A percentile compares a stretch with the other conserved stretches of the same genome.
Conservation (phyloP, 2,888 invertebrate species). For the Itoplectis maculator region DNA sequence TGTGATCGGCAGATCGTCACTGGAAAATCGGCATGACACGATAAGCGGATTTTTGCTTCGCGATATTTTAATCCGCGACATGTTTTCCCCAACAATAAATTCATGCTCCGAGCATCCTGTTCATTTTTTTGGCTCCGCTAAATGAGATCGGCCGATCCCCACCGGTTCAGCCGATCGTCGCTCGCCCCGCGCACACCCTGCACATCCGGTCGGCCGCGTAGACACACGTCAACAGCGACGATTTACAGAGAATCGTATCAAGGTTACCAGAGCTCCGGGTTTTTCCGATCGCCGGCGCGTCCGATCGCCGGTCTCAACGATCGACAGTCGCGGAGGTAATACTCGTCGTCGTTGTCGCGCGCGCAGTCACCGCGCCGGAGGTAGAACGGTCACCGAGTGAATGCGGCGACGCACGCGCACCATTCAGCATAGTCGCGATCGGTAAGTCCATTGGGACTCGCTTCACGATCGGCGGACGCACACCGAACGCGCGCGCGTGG, state of each 20-base stretch:
- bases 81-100: too few relatives aligned
- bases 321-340: not conserved
- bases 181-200: too few relatives aligned
- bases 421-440: constrained; percentile 49
- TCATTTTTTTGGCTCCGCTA: too few relatives aligned
- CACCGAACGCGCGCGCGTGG: constrained; percentile 42
- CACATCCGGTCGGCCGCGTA: constrained; percentile 25
- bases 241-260: constrained; percentile 69
- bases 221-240: constrained; percentile 37
- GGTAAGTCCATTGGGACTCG: constrained; percentile 42
- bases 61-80: too few relatives aligned
- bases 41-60: too few relatives aligned
- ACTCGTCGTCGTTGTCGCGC: too few relatives aligned
- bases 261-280: constrained; percentile 75
- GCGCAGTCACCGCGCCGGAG: constrained; percentile 14
- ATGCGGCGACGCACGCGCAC: constrained; percentile 32
- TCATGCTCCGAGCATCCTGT: too few relatives aligned
- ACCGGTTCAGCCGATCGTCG: too few relatives aligned
- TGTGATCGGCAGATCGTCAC: too few relatives aligned
- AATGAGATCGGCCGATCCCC: too few relatives aligned
- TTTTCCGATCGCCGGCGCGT: constrained; percentile 64
- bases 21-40: too few relatives aligned
- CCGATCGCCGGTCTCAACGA: too few relatives aligned
- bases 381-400: not conserved
- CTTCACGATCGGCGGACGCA: constrained; percentile 50